Base-by-base conservation (phyloP, 2,888 invertebrate species). In the Zele albiditarsus region DNA sequence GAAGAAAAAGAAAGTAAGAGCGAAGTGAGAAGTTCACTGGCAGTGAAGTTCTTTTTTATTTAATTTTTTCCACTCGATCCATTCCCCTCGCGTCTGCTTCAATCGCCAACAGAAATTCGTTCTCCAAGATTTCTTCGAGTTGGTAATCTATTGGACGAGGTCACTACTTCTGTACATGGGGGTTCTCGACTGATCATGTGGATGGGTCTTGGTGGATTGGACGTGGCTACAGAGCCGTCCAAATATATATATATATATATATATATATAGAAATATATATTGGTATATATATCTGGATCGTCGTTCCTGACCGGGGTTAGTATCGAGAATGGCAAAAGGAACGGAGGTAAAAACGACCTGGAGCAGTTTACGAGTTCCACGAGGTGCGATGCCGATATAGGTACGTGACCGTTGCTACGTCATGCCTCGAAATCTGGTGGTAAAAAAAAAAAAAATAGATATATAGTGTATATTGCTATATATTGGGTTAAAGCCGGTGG, bases 401-500 rank as follows among this genome's bases (percentile, higher is more conserved):
- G 53, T 53, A 85, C 85, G 85, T 85, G 84, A 82, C 81, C 84
- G 84, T 82, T 83, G 82, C 82, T 82, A 82, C 83, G 81, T 83
- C 83, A 83, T 81, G 82, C 82, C 58, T 81, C 79, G 79, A 81
- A 84, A 84, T 83, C 83, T 85, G 82, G 82, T 78, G 80, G 79
- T 76, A 73, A 71, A 82, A 80, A 82, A 80, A 42, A 42, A 12
- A 20, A 53, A 53, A 38, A 53, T n/a, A 81, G 83, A 81, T 79
- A 74, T 80, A 74, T 76, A 75, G 8, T 74, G 73, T 79, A 70
- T 74, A 74, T 75, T 53, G 20, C 27, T 58, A 27, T 42, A 58
- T 31, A 31, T 70, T 27, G 75, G 81, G 80, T 81, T 83, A 80
- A 82, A 84, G 81, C 78, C 80, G 79, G 81, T 75, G 78, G 81